Evolutionary conservation across 2,888 invertebrate species (phyloP), one percentile per base, ranked within the genome.

Genomic region (Schizaphis graminum): DNA sequence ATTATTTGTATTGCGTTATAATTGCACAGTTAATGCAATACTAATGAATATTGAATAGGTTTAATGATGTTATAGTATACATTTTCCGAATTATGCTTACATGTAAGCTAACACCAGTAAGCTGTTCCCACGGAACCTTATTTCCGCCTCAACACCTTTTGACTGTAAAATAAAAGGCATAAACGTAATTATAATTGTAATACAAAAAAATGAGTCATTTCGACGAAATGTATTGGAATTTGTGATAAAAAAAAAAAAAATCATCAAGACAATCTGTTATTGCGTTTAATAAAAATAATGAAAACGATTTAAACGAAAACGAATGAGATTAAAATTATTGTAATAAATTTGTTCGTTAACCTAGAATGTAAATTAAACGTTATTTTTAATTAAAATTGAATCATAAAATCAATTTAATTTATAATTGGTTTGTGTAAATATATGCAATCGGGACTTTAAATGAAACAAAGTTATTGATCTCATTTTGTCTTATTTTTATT

Each of bases 11-110:
- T 84, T 91, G 77, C 53, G 53, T 91, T 16, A 41, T 84, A 84
- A 84, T 91, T 91, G 53, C 53, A 28, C 53, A 56, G 84, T 56
- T 91, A 28, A 85, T 56, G 84, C 41, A 44, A 56, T 28, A 28
- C 84, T 91, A 24, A 91, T 56, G 85, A 85, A 91, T 56, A 91
- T 85, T 85, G 56, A 91, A 91, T n/a, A 28, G 85, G 56, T 56
- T 85, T 21, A 91, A 85, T 44, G 41, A 84, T 53, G 56, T 84
- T 56, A 41, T 77, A 77, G 7, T 77, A 24, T 44, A 85, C 28
- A 85, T 91, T 56, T 85, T 56, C 26, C 8, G 56, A 53, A 53
- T 41, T 35, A 91, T 56, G 77, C 16, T 77, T 41, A 35, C 49
- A 35, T 77, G 35, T 35, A 77, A 61, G 61, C 21, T 44, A 28